Conservation (phyloP, 2,888 invertebrate genomes). For the Drosophila multiciliata region DNA sequence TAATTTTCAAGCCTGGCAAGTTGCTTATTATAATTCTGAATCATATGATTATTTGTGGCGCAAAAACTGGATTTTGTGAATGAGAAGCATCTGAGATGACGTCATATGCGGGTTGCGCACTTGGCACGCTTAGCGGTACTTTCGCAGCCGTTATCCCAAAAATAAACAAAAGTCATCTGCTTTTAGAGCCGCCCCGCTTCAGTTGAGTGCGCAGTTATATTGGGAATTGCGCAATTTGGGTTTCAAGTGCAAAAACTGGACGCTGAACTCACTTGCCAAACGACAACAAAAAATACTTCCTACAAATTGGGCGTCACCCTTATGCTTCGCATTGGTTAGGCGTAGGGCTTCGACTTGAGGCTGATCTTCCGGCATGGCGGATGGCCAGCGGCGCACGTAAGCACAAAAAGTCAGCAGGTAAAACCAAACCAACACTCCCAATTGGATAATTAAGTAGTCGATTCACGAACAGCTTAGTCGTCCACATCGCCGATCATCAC, state of each 20-base stretch:
- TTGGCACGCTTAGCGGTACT: constrained; percentile 68
- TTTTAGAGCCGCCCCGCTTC: constrained; percentile 25
- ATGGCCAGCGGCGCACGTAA: constrained; percentile 57
- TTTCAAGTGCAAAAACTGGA: constrained; percentile 75
- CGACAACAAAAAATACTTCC: constrained; percentile 38
- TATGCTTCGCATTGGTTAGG: neutral
- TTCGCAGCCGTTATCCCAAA: constrained; percentile 47
- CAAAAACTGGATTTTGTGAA: constrained; percentile 24
- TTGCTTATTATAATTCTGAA: constrained; percentile 24
- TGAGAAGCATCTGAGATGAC: constrained; percentile 41
- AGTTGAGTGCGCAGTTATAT: constrained; percentile 58
- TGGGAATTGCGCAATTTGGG: constrained; percentile 76
- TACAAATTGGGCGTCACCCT: constrained; percentile 22
- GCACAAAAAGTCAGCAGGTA: constrained; percentile 19
- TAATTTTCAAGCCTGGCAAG: neutral
- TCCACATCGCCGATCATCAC: neutral
- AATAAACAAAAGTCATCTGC: constrained; percentile 25
- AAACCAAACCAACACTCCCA: constrained; percentile 9
- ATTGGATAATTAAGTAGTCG: constrained; percentile 33
- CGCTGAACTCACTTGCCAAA: constrained; percentile 58
- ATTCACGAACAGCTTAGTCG: constrained; percentile 38
- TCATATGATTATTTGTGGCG: constrained; percentile 22
- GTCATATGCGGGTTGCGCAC: constrained; percentile 58
- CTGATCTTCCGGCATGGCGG: constrained; percentile 54
- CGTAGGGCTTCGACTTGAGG: constrained; percentile 22